A percentile compares a stretch with the other conserved stretches of the same genome.
phyloP scores from a whole-genome alignment of 1,140 invertebrate genomes.

The Tigriopus japonicus region DNA sequence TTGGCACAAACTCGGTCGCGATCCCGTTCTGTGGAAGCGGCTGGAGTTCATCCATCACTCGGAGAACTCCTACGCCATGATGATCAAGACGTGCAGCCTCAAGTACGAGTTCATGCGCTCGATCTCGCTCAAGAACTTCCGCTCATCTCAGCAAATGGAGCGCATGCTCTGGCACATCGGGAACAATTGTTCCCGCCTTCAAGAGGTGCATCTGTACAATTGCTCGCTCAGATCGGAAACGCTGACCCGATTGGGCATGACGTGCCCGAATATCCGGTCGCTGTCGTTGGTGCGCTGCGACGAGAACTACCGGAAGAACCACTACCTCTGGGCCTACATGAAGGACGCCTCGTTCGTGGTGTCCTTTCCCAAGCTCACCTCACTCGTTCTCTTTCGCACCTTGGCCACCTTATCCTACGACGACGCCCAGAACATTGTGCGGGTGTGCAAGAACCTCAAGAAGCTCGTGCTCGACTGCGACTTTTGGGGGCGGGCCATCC shows the following conservation, averaged over 20 bases:
- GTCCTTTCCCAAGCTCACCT: neutral
- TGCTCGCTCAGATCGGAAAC: neutral
- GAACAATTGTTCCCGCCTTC: neutral
- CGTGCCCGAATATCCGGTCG: neutral
- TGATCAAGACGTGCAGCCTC: neutral
- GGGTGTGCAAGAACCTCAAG: neutral
- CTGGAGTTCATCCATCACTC: constrained; percentile 2
- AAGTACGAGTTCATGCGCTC: neutral
- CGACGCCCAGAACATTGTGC: neutral
- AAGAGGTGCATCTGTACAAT: neutral
- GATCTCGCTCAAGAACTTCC: neutral
- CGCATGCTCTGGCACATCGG: neutral
- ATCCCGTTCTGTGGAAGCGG: constrained; percentile 9
- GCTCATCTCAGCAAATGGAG: neutral
- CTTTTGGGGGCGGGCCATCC: neutral
- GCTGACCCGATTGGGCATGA: neutral
- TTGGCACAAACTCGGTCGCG: constrained; percentile 6
- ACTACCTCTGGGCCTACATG: constrained; percentile 3
- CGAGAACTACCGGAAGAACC: constrained; percentile 1
- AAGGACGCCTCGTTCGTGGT: neutral
- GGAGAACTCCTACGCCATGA: neutral
- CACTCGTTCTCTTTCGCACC: neutral
- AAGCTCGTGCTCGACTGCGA: neutral
- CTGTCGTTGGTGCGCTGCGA: neutral
- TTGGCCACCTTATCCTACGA: neutral